Evolutionary conservation across 2,797 vertebrate species (phyloP), one percentile per base, ranked within the genome.

Genomic region (Semotilus atromaculatus): DNA sequence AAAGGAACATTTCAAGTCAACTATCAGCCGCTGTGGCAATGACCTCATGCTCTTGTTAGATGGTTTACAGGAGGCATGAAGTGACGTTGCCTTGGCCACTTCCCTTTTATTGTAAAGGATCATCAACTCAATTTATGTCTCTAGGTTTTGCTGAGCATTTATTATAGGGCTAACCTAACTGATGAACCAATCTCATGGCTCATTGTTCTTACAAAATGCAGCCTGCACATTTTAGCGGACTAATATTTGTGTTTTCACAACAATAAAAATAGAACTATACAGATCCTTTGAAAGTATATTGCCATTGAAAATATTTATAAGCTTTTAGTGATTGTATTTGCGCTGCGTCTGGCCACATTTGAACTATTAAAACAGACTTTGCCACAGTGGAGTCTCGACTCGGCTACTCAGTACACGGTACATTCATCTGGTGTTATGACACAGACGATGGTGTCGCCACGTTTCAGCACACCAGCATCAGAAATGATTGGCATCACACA

Each of bases 301-400:
- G 80, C 62, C 43, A 78, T 85, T 86, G 9, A 81, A 86, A 86
- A 90, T 66, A 45, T 9, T 78, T 82, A 75, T 60, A 86, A 55
- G 68, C 36, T 86, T 87, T 55, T 60, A 81, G 36, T 89, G 93
- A 93, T 92, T 93, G 92, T 91, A 87, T 89, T 89, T 86, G 81
- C 81, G 58, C 81, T 74, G 68, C 29, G 18, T 81, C 66, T 71
- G 51, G 58, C 45, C 43, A 70, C 64, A 55, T 83, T 40, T 74
- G 87, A 88, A 62, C 77, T 82, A 85, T 86, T 74, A 43, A 76
- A 34, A 43, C 60, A 36, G 68, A 43, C 60, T 81, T 60, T 53
- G 72, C 84, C 82, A 84, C 73, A 60, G 23, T 78, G 64, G n/a
- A 77, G 45, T 76, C 71, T 84, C 53, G 76, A 66, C 71, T 80